Evolutionary conservation across 2,113 vertebrate genomes (phyloP).

Genomic region (Bagarius yarrelli): DNA sequence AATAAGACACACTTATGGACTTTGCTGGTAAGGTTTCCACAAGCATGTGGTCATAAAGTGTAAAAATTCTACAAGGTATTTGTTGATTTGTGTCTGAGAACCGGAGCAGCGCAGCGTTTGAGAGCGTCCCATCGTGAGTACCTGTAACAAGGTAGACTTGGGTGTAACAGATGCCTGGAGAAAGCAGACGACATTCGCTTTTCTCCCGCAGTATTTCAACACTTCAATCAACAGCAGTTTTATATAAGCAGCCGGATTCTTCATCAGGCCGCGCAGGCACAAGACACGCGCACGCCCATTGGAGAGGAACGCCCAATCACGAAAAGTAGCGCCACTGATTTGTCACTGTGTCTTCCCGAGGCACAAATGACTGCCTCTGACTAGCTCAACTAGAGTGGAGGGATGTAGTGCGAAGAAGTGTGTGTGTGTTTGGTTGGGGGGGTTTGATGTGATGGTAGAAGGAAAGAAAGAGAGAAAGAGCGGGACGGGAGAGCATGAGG

Average conservation of each 20-base stretch:
- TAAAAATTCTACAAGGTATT: background rate
- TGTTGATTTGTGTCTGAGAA: background rate
- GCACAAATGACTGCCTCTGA: constrained; percentile 43
- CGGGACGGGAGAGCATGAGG: constrained; percentile 40
- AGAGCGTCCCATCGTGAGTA: constrained; percentile 8
- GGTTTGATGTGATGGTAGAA: background rate
- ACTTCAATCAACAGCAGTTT: constrained; percentile 31
- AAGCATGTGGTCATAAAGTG: too few relatives aligned
- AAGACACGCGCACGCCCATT: constrained; percentile 30
- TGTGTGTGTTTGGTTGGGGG: background rate
- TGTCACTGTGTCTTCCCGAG: constrained; percentile 49
- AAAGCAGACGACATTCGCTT: constrained; percentile 18
- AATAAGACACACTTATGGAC: too few relatives aligned
- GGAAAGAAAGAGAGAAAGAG: constrained; percentile 38
- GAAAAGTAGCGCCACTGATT: constrained; percentile 38
- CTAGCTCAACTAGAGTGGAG: constrained; percentile 47
- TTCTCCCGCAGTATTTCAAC: constrained; percentile 28
- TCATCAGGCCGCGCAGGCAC: constrained; percentile 22
- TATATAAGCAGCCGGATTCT: constrained; percentile 32
- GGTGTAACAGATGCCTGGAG: constrained; percentile 10
- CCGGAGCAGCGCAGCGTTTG: background rate
- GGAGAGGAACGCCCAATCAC: constrained; percentile 29
- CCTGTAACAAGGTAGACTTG: constrained; percentile 31
- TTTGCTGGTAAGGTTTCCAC: too few relatives aligned
- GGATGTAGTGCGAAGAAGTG: constrained; percentile 42